Conservation (phyloP, 2,113 vertebrate genomes). For the Dicerorhinus sumatrensis region DNA sequence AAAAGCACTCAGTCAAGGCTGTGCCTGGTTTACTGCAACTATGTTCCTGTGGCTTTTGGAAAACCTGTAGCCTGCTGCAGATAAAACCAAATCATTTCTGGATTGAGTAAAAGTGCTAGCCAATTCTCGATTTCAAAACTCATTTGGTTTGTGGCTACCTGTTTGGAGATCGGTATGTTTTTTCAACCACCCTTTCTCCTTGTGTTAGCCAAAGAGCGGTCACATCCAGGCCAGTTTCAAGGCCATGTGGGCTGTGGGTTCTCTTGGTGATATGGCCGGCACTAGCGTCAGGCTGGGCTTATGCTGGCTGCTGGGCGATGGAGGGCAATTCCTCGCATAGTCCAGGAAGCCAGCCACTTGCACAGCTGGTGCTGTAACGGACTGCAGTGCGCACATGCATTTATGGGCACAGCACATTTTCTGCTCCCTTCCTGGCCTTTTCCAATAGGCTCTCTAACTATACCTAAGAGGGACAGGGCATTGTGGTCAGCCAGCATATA, state of each 20-base stretch:
- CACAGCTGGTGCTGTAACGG: constrained; percentile 18
- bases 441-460: background rate
- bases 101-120: constrained; percentile 14
- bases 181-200: background rate
- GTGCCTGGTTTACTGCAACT: background rate
- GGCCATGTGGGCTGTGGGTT: background rate
- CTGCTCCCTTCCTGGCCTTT: constrained; percentile 25
- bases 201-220: background rate
- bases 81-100: background rate
- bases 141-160: constrained; percentile 25
- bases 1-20: constrained; percentile 16
- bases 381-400: background rate
- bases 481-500: background rate
- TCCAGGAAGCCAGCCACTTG: constrained; percentile 1
- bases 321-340: constrained; percentile 2
- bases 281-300: background rate
- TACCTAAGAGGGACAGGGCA: background rate
- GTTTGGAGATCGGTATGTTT: constrained; percentile 17
- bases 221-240: background rate
- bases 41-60: background rate
- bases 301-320: background rate
- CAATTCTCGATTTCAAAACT: background rate
- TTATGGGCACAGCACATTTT: constrained; percentile 20
- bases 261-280: background rate
- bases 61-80: background rate